A percentile compares a stretch with the other conserved stretches of the same genome.
These are phyloP conservation scores for Falco peregrinus DNA, from an alignment of 2,797 vertebrate genomes.

Conservation along the genomic window DNA sequence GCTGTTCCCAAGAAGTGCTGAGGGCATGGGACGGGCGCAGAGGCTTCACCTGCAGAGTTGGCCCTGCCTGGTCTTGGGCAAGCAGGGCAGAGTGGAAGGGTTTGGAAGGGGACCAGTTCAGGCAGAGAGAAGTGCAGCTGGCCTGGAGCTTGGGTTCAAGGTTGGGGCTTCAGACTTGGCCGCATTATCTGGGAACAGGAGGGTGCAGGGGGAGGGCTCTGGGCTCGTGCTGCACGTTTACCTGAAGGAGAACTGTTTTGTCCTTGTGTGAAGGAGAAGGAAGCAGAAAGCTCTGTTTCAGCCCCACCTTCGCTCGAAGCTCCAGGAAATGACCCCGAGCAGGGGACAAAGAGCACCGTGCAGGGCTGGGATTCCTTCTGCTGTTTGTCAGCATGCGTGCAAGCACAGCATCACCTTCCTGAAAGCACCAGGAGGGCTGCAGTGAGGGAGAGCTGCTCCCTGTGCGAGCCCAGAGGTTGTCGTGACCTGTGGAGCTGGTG, in stretches of 20 bases:
- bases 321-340: background rate
- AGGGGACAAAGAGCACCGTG: background rate
- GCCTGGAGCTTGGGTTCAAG: background rate
- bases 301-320: background rate
- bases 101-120: background rate
- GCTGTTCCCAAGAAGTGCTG: background rate
- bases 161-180: background rate
- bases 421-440: background rate
- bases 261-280: background rate
- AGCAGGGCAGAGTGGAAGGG: background rate
- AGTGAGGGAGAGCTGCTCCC: background rate
- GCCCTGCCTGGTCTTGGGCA: background rate
- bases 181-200: background rate
- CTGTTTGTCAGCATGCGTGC: rapidly evolving
- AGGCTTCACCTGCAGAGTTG: background rate
- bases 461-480: background rate
- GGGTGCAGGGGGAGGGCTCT: rapidly evolving
- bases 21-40: background rate
- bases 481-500: rapidly evolving
- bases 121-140: background rate
- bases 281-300: background rate
- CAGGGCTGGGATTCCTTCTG: background rate
- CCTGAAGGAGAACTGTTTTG: background rate
- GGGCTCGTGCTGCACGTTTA: background rate
- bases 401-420: background rate